phyloP scores from a whole-genome alignment of 2,888 invertebrate genomes.

The Oxystoma pomonae region DNA sequence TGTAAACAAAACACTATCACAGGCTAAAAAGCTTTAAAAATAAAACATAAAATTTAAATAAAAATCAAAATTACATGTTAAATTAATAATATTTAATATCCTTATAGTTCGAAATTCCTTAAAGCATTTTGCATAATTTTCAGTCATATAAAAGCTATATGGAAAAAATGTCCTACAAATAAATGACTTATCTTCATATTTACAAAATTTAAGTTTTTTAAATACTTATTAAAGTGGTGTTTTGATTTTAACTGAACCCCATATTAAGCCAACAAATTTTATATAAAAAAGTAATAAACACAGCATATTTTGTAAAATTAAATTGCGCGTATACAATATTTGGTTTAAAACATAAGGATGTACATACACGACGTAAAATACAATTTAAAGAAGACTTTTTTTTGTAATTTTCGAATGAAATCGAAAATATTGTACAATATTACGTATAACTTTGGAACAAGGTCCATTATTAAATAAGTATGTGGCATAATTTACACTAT shows the following conservation, averaged over 20 bases:
- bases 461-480: background rate
- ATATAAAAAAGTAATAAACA: too few species aligned
- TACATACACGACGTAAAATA: conserved; percentile 34
- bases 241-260: conserved; percentile 8
- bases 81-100: background rate
- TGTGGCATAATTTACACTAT: too few species aligned
- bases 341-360: conserved; percentile 37
- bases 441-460: conserved; percentile 39
- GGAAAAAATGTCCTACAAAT: background rate
- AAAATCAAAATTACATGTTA: background rate
- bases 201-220: background rate
- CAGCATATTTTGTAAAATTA: background rate
- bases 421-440: conserved; percentile 48
- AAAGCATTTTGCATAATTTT: background rate
- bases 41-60: conserved; percentile 8
- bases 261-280: too few species aligned
- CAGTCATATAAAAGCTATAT: background rate
- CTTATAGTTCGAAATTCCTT: background rate
- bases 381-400: conserved; percentile 35
- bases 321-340: conserved; percentile 39
- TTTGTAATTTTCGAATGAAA: conserved; percentile 29
- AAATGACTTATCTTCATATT: background rate
- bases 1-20: conserved; percentile 38
- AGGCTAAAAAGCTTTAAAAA: conserved; percentile 37
- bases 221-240: background rate